phyloP scores from a whole-genome alignment of 2,888 invertebrate species.

The Zele albiditarsus region DNA sequence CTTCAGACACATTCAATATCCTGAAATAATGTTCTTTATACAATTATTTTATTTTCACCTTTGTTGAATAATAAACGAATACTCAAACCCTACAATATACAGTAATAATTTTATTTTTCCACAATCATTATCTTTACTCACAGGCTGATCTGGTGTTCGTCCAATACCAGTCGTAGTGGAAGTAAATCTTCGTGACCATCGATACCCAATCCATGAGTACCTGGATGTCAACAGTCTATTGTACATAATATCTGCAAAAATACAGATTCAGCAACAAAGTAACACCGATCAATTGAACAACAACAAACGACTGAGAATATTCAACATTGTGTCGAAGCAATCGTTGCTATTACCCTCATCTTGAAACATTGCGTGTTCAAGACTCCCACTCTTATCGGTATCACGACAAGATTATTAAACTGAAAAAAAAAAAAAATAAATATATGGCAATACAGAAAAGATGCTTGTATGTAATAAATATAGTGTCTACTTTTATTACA shows the following conservation, averaged over 20 bases:
- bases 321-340: conserved; percentile 12
- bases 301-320: conserved; percentile 11
- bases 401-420: conserved; percentile 27
- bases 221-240: conserved; percentile 57
- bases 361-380: background rate
- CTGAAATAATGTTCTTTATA: too few relatives aligned
- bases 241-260: conserved; percentile 57
- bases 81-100: too few relatives aligned
- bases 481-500: background rate
- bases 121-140: conserved; percentile 58
- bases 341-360: background rate
- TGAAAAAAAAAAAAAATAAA: background rate
- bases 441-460: background rate
- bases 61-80: too few relatives aligned
- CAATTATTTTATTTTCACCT: too few relatives aligned
- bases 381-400: conserved; percentile 34
- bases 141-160: conserved; percentile 67
- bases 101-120: background rate
- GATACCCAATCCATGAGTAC: conserved; percentile 49
- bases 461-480: background rate
- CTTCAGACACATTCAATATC: too few relatives aligned
- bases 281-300: background rate
- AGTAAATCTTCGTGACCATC: conserved; percentile 48
- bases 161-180: conserved; percentile 68
- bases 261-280: background rate